Base-by-base conservation (phyloP, 35 echinoderm and acorn worm genomes). In the Apostichopus californicus region DNA sequence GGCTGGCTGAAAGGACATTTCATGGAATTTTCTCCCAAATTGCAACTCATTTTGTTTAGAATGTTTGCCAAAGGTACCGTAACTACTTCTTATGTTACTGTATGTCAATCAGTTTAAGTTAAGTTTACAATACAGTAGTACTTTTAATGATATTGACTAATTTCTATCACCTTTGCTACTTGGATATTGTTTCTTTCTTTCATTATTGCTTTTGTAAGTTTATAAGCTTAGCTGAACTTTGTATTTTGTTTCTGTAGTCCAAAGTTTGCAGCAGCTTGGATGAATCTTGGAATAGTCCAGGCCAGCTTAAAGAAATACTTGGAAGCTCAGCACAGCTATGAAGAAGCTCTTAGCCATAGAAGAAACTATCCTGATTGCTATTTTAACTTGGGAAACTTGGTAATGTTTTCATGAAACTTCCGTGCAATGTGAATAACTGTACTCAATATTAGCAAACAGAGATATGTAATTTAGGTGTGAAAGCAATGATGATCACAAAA, bases 251-350 rank as follows among this genome's bases (percentile, higher is more conserved):
- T 78, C 58, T 64, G 8, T 90, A 98, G 96, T 56, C 97, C 97
- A 12, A 54, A 64, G 15, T 98, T 96, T 93, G 86, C 94, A 10
- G 91, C 94, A 56, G 97, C 97, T 8, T 98, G 97, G 97, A 96
- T 98, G 97, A 98, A 98, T 28, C 97, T 98, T 1, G 97, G 97
- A 20, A 98, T 98, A 18, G 91, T 96, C n/a, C 94, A 96, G 54
- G 95, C 93, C 5, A 83, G 86, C 11, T 56, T 93, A 70, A 94
- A 98, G 93, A 98, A 96, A 56, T 94, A 96, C 21, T 34, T 54
- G 0, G 56, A 94, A 54, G 94, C 97, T 55, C 95, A 98, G 85
- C 75, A 71, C 10, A 98, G 97, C 78, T 96, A 96, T 54, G 77
- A 90, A 23, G 94, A 87, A 9, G 97, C 97, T 13, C 75, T 98